Evolutionary conservation across 2,888 invertebrate species (phyloP), one percentile per base, ranked within the genome.

Genomic region (Cheilosia pagana): DNA sequence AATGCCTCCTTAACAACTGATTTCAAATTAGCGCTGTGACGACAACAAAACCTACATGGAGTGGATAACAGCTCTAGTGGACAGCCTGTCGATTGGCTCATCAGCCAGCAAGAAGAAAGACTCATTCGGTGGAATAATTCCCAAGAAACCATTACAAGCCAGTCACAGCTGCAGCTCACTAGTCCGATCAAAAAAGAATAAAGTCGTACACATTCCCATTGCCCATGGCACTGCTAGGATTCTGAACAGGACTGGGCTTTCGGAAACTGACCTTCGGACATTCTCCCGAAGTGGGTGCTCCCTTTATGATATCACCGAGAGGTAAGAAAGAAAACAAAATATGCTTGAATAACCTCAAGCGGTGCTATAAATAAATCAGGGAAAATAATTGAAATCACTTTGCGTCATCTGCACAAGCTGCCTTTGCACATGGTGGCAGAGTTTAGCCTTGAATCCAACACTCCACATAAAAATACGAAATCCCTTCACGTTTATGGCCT

Each of bases 61-160:
- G 72, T 90, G 90, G 90, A 89, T 90, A 63, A 88, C 89, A 16
- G 89, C 88, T 48, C 70, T 90, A 6, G 77, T 89, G 5, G 89
- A 89, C 60, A 89, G 89, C 70, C 78, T 89, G 10, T 81, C 88
- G 19, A 85, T 87, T 12, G 77, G 67, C 21, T 71, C 81, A 59
- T 74, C 83, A 39, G 71, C 60, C 19, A 55, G 23, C 25, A 87
- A 87, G 55, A 86, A 78, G 35, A 81, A 76, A 14, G 60, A 71
- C 5, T n/a, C 6, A 0, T n/a, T 10, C 21, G 55, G 23, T 3
- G 68, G 48, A 8, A 21, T n/a, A 16, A 41, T 75, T 21, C 16
- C 39, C 0, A 72, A 77, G 41, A 74, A 55, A 53, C 77, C 77
- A 62, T 41, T 89, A 16, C 87, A 81, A 57, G 75, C 81, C 23